These are phyloP conservation scores for Ornithorhynchus anatinus DNA, from an alignment of 2,113 vertebrate genomes.

Conservation along the genomic window DNA sequence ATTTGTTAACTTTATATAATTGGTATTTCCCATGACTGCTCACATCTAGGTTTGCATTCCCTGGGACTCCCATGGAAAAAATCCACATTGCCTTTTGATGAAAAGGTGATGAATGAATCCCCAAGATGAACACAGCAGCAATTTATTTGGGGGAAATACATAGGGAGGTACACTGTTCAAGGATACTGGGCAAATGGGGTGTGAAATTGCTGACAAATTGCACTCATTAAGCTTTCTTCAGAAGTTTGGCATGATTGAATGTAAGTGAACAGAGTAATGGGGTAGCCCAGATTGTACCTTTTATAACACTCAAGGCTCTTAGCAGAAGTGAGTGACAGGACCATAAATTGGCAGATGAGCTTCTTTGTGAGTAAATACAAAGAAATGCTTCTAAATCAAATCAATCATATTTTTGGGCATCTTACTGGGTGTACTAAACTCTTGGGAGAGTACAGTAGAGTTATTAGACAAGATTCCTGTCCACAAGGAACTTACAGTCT, in stretches of 20 bases:
- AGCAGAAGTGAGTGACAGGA: too few relatives aligned
- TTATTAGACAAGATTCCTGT: too few relatives aligned
- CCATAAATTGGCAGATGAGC: too few relatives aligned
- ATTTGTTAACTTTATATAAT: constrained; percentile 16
- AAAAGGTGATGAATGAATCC: constrained; percentile 74
- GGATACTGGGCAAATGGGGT: constrained; percentile 73
- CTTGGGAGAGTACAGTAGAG: too few relatives aligned
- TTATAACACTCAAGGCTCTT: too few relatives aligned
- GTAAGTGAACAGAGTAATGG: constrained; percentile 15
- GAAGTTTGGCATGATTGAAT: constrained; percentile 52
- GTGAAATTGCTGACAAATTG: constrained; percentile 83
- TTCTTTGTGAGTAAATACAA: too few relatives aligned
- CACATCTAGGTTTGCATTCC: constrained; percentile 47
- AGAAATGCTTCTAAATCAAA: too few relatives aligned
- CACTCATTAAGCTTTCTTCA: constrained; percentile 70
- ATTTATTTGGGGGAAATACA: constrained; percentile 57
- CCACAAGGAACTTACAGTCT: too few relatives aligned
- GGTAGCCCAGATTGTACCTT: too few relatives aligned
- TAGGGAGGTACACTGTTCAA: constrained; percentile 57
- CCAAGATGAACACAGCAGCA: constrained; percentile 58
- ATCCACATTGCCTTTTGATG: constrained; percentile 50
- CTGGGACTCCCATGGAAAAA: constrained; percentile 53
- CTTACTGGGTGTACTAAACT: too few relatives aligned
- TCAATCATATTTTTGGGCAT: too few relatives aligned
- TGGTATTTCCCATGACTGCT: constrained; percentile 49